Conservation (phyloP, 2,888 invertebrate genomes). For the Pediacus dermestoides region DNA sequence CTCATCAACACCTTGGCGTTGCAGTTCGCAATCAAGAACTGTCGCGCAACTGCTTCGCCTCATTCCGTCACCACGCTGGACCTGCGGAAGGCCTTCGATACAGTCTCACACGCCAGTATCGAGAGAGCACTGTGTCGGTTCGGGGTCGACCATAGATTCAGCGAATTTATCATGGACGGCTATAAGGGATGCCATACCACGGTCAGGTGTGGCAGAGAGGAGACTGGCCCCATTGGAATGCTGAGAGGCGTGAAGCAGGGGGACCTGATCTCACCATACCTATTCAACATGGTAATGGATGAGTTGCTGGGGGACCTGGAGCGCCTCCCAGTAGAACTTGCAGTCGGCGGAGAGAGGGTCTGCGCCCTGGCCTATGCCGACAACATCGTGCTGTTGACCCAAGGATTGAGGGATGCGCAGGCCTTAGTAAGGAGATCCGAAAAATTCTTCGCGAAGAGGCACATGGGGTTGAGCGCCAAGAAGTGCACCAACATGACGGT, state of each 20-base stretch:
- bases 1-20: conserved; percentile 19
- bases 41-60: conserved; percentile 2
- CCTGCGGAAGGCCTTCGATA: conserved; percentile 25
- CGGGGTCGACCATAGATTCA: conserved; percentile 7
- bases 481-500: neutral
- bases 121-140: conserved; percentile 14
- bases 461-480: neutral
- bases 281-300: conserved; percentile 18
- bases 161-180: conserved; percentile 13
- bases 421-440: neutral
- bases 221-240: conserved; percentile 7
- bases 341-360: neutral
- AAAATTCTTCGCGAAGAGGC: neutral
- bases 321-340: conserved; percentile 5
- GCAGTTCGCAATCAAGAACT: conserved; percentile 13
- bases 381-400: conserved; percentile 6
- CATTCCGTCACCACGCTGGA: conserved; percentile 19
- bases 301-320: conserved; percentile 7
- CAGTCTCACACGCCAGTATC: conserved; percentile 19
- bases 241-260: conserved; percentile 20
- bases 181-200: conserved; percentile 10
- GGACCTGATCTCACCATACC: conserved; percentile 16
- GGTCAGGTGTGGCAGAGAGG: conserved; percentile 3
- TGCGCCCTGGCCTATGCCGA: conserved; percentile 18
- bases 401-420: neutral